Evolutionary conservation across 2,113 vertebrate genomes (phyloP), one percentile per base, ranked within the genome.

Genomic region (Phyllostomus discolor): DNA sequence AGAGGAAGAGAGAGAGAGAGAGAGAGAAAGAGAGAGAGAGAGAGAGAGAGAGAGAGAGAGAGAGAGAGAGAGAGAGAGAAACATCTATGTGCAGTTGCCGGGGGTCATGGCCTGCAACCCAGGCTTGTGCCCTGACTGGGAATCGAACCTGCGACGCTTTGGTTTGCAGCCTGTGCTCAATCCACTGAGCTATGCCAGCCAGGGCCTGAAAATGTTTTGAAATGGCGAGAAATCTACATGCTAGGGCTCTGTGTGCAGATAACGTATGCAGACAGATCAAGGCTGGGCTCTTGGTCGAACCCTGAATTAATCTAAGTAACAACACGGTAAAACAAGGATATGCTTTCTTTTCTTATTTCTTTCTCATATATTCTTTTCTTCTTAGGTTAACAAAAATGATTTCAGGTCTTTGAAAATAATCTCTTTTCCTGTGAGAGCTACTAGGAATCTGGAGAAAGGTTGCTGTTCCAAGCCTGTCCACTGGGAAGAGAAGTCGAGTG

Each of bases 361-460:
- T 50, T 52, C 80, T n/a, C 78, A 66, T 62, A 48, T 62, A 81
- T 78, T 94, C 59, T 90, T 96, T 92, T 64, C 81, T 92, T 79
- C 52, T 66, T 41, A 17, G 64, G 38, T 66, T 57, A 84, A 54
- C 67, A 52, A 76, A 59, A 69, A 70, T 41, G 48, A 67, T 59
- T 70, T 82, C 43, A 57, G 84, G 84, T 35, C 72, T 97, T 96
- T 92, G 81, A 88, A 95, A 96, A 93, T 35, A 69, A 87, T 88
- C 70, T 90, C 72, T 76, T 50, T 94, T 94, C 54, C 80, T 83
- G 88, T 95, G 67, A 73, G 10, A 94, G 43, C 62, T 80, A 70
- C 72, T 84, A 85, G 95, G 64, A 97, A 88, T 31, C 72, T 70
- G 83, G 64, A 95, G 69, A 95, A 96, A 91, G 48, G 57, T 67